Evolutionary conservation across 2,113 vertebrate species (phyloP).

Genomic region (Lepisosteus oculatus): DNA sequence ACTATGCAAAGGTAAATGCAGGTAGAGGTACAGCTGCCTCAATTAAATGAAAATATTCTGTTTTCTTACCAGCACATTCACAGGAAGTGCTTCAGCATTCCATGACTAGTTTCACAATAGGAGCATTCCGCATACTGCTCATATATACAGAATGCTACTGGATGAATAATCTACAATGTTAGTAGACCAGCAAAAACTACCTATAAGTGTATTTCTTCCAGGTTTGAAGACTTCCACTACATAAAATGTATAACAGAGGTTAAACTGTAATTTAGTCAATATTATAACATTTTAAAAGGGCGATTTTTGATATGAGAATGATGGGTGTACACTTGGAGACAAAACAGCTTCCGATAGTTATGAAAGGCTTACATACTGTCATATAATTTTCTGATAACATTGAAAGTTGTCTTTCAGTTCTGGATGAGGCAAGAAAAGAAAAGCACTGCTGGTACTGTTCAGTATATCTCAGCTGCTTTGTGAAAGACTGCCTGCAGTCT

Average conservation of each 20-base stretch:
- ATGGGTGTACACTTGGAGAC: conserved; percentile 43
- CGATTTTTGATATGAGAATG: conserved; percentile 18
- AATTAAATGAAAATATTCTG: no score
- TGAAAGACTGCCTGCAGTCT: conserved; percentile 50
- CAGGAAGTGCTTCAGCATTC: no score
- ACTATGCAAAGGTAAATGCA: no score
- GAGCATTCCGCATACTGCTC: no score
- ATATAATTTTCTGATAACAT: conserved; percentile 70
- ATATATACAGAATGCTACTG: no score
- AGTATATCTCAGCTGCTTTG: conserved; percentile 15
- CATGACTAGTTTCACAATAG: no score
- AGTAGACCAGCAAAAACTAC: no score
- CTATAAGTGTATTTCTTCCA: no score
- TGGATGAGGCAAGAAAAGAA: conserved; percentile 26
- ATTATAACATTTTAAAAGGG: conserved; percentile 41
- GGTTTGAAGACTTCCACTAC: no score
- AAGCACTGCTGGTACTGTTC: conserved; percentile 39
- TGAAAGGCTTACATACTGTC: conserved; percentile 36
- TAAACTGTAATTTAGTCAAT: conserved; percentile 59
- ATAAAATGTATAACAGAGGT: conserved; percentile 40
- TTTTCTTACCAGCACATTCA: no score
- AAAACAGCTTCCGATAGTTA: conserved; percentile 59
- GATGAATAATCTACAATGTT: no score
- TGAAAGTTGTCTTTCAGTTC: conserved; percentile 40
- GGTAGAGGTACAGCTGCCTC: no score